Conservation (phyloP, 2,113 vertebrate genomes). For the Peromyscus maniculatus region DNA sequence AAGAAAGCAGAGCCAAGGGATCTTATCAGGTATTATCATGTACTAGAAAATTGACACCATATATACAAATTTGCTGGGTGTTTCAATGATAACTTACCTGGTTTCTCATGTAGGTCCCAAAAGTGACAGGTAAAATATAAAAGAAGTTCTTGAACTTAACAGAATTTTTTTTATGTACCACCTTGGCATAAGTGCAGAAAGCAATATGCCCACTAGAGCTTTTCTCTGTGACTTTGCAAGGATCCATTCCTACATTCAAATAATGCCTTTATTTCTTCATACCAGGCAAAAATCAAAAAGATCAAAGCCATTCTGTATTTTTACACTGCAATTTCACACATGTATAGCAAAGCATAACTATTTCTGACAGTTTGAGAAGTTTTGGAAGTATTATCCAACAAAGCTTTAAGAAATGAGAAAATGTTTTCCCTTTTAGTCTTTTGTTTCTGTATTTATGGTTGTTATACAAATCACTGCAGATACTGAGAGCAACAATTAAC, state of each 20-base stretch:
- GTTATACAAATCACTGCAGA: conserved; percentile 48
- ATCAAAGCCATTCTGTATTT: conserved; percentile 61
- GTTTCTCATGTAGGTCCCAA: neutral
- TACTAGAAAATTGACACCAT: neutral
- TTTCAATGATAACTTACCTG: neutral
- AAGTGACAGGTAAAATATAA: neutral
- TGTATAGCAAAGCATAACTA: conserved; percentile 64
- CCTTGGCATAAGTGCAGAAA: conserved; percentile 43
- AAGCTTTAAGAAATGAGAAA: conserved; percentile 60
- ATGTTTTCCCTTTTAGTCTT: conserved; percentile 41
- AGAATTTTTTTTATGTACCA: conserved; percentile 17
- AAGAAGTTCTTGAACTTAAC: conserved; percentile 8
- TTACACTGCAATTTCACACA: conserved; percentile 61
- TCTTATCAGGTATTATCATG: neutral
- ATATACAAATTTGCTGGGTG: neutral
- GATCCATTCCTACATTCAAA: conserved; percentile 25
- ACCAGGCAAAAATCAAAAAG: conserved; percentile 48
- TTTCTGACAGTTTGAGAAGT: conserved; percentile 64
- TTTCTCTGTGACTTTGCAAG: conserved; percentile 42
- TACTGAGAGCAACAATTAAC: conserved; percentile 51
- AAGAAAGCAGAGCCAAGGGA: neutral
- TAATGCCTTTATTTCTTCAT: conserved; percentile 55
- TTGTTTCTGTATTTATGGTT: conserved; percentile 66
- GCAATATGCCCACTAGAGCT: neutral
- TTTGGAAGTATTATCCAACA: conserved; percentile 66